These are phyloP conservation scores for Adelosebastes latens DNA, from an alignment of 2,797 vertebrate species.

Conservation along the genomic window DNA sequence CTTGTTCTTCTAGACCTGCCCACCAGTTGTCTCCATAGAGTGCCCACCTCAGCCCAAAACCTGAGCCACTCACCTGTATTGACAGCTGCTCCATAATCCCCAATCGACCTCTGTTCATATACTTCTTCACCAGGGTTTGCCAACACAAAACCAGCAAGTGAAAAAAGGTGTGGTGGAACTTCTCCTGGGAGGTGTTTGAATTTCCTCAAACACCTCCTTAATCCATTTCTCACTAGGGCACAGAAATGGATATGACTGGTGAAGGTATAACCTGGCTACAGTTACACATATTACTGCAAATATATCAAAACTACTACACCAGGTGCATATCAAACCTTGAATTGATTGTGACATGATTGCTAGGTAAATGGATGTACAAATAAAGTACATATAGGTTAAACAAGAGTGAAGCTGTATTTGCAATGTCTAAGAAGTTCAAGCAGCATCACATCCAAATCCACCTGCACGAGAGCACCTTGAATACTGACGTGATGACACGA, in stretches of 20 bases:
- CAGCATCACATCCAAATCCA: slow-evolving; percentile 24
- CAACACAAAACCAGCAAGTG: slow-evolving; percentile 17
- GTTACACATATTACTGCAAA: background rate
- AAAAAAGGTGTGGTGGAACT: background rate
- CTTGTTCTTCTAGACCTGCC: slow-evolving; percentile 5
- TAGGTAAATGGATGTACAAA: background rate
- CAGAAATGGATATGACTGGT: background rate
- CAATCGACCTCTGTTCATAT: slow-evolving; percentile 17
- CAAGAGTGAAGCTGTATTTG: background rate
- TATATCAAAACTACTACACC: background rate
- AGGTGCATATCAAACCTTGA: background rate
- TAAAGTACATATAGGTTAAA: background rate
- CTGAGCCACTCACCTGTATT: slow-evolving; percentile 24
- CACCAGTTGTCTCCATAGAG: background rate
- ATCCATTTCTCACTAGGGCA: background rate
- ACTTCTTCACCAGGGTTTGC: background rate
- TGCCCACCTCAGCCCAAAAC: slow-evolving; percentile 3
- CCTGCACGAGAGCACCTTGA: slow-evolving; percentile 59
- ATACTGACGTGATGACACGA: slow-evolving; percentile 57
- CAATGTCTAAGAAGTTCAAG: background rate
- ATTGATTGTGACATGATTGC: background rate
- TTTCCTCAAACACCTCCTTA: too few relatives aligned
- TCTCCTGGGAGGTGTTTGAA: background rate
- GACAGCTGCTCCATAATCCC: slow-evolving; percentile 27
- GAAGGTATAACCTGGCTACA: background rate